Percentiles rank a stretch among this genome's conserved stretches.
These are phyloP conservation scores for Steinernema khuongi DNA, from an alignment of 1,140 invertebrate genomes.

Conservation along the genomic window DNA sequence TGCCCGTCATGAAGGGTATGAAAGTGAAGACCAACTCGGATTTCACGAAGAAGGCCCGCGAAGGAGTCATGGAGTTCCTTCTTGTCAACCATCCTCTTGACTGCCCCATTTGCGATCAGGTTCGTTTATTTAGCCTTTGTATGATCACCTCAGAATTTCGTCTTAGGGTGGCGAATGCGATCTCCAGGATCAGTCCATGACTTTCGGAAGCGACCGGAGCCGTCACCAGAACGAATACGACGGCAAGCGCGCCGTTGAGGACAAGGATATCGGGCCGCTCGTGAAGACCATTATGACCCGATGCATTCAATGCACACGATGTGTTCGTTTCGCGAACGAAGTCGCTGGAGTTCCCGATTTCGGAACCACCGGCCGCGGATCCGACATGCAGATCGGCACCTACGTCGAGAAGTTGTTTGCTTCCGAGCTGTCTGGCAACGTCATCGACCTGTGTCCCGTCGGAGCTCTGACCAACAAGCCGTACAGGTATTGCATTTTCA, in stretches of 20 bases:
- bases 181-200: constrained; percentile 72
- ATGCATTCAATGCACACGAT: constrained; percentile 98
- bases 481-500: constrained; percentile 70
- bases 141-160: not conserved
- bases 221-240: constrained; percentile 84
- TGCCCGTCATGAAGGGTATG: constrained; percentile 99
- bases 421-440: constrained; percentile 93
- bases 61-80: constrained; percentile 97
- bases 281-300: constrained; percentile 99
- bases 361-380: constrained; percentile 64
- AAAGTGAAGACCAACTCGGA: constrained; percentile 94
- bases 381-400: constrained; percentile 75
- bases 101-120: constrained; percentile 96
- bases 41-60: constrained; percentile 81
- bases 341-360: constrained; percentile 93
- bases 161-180: constrained; percentile 92
- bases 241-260: constrained; percentile 95
- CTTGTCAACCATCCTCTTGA: constrained; percentile 96
- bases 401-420: constrained; percentile 96
- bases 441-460: constrained; percentile 97
- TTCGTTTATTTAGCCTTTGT: constrained; percentile 17
- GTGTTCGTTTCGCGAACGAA: constrained; percentile 70
- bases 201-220: constrained; percentile 92
- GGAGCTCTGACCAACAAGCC: constrained; percentile 96
- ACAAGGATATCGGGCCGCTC: constrained; percentile 95